These are phyloP conservation scores for Urosaurus nigricauda DNA, from an alignment of 2,797 vertebrate species.

Conservation along the genomic window DNA sequence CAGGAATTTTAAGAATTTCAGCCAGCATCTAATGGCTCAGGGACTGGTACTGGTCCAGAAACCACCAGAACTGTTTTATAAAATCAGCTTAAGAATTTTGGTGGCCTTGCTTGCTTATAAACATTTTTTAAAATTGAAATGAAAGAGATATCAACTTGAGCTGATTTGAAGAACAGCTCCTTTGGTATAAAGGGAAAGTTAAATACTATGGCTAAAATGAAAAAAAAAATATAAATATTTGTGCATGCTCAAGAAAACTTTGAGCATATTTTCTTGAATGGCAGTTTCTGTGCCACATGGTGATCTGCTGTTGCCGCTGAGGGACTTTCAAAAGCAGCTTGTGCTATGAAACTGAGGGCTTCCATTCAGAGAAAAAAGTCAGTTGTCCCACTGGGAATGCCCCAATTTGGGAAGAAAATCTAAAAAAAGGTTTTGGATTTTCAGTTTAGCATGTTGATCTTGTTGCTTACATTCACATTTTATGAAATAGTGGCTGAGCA, in stretches of 20 bases:
- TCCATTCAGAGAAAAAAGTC: background rate
- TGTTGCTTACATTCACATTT: background rate
- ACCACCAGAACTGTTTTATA: background rate
- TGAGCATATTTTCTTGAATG: background rate
- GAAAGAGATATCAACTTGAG: background rate
- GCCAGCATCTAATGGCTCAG: background rate
- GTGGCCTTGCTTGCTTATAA: background rate
- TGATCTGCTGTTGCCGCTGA: background rate
- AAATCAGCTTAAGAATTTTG: background rate
- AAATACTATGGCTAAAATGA: too few species aligned
- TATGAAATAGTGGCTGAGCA: background rate
- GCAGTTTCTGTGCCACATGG: background rate
- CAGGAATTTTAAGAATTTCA: too few species aligned
- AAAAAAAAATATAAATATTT: background rate
- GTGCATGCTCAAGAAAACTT: too few species aligned
- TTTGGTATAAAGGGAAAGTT: background rate
- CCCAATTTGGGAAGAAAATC: background rate
- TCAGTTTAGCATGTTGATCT: background rate
- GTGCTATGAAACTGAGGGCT: background rate
- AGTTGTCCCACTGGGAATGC: background rate
- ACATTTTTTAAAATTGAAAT: background rate
- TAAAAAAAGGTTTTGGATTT: background rate
- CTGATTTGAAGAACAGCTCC: background rate
- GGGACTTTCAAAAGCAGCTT: background rate
- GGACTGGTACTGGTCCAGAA: background rate